These are phyloP conservation scores for Okapia johnstoni DNA, from an alignment of 2,113 vertebrate genomes.

Conservation along the genomic window DNA sequence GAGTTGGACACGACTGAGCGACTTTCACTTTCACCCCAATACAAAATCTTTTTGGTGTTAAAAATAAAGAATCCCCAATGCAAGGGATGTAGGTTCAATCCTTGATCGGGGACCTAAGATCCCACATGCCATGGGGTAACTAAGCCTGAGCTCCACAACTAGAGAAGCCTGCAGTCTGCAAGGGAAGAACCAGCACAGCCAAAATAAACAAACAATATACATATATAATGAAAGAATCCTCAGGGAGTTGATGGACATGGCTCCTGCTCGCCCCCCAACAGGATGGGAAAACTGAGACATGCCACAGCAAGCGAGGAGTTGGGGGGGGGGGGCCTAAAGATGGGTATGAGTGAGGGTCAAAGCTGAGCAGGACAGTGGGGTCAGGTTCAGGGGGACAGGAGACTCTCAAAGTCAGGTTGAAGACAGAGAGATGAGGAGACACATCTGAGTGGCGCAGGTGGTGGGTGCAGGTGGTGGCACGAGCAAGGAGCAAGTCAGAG, in stretches of 20 bases:
- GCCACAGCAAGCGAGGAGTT: background rate
- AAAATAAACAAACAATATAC: background rate
- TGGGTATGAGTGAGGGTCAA: background rate
- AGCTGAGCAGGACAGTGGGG: background rate
- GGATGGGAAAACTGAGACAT: background rate
- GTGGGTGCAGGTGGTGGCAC: background rate
- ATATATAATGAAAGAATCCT: background rate
- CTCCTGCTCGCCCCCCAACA: background rate
- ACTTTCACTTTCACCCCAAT: background rate
- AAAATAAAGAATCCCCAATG: background rate
- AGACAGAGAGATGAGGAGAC: background rate
- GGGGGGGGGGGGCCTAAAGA: background rate
- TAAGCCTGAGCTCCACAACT: background rate
- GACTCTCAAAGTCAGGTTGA: background rate
- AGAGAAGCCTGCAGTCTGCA: background rate
- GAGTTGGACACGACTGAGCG: rapidly evolving
- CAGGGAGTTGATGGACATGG: background rate
- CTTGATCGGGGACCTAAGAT: background rate
- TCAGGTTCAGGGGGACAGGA: background rate
- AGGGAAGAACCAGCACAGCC: background rate
- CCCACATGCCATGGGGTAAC: background rate
- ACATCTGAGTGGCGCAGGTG: background rate
- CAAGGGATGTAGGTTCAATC: background rate
- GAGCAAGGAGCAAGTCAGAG: background rate
- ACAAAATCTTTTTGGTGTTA: background rate